These are phyloP conservation scores for Ceuthmochares aereus DNA, from an alignment of 2,113 vertebrate genomes.

Conservation along the genomic window DNA sequence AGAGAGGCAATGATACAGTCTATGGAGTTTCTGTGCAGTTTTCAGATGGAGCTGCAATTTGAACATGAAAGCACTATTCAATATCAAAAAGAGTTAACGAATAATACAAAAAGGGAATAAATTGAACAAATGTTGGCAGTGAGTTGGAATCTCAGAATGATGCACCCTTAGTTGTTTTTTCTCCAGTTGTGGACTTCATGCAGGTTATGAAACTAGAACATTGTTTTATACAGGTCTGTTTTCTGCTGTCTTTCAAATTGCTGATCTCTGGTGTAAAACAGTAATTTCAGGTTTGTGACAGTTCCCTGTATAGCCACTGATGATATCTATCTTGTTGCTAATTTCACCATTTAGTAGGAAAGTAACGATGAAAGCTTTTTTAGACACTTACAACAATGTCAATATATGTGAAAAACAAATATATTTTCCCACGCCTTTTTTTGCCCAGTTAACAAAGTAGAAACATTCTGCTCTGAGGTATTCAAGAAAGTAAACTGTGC, in stretches of 20 bases:
- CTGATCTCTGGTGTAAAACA: not conserved
- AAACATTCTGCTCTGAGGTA: not conserved
- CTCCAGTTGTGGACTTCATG: not conserved
- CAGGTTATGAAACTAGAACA: not conserved
- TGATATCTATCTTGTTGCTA: not conserved
- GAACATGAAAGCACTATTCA: not conserved
- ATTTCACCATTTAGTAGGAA: not conserved
- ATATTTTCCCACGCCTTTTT: not conserved
- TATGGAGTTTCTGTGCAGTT: not conserved
- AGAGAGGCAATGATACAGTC: not conserved
- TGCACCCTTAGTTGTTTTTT: not conserved
- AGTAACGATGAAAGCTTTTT: not conserved
- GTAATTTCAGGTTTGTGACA: not conserved
- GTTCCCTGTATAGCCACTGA: not conserved
- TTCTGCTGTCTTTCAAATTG: not conserved
- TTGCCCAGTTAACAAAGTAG: not conserved
- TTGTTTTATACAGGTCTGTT: not conserved
- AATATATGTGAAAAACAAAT: not conserved
- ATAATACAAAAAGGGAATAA: not conserved
- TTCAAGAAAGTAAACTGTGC: not conserved
- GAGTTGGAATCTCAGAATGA: not conserved
- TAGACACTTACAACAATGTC: not conserved
- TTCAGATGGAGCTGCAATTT: not conserved
- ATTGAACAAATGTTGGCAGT: not conserved
- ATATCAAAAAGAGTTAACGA: not conserved